Evolutionary conservation across 2,797 vertebrate species (phyloP).

Genomic region (Meda fulgida): DNA sequence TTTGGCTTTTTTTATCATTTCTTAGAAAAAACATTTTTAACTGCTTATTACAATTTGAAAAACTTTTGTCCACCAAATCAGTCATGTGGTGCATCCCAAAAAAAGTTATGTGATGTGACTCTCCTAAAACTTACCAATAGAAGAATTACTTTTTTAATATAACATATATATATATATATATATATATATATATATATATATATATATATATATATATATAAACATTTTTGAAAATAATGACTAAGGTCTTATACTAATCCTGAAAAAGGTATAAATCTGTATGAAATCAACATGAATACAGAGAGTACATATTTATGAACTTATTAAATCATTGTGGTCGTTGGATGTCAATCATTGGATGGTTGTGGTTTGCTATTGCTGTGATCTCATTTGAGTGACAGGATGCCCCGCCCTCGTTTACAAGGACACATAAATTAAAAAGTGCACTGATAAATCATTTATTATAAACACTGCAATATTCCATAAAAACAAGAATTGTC

Average conservation of each 20-base stretch:
- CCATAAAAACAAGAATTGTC: neutral
- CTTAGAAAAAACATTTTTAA: neutral
- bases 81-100: neutral
- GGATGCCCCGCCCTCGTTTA: neutral
- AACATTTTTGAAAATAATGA: neutral
- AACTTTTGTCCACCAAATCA: neutral
- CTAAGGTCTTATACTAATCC: neutral
- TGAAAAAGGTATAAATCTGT: neutral
- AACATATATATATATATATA: no score
- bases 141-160: no score
- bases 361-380: neutral
- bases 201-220: no score
- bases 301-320: neutral
- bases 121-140: no score
- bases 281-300: neutral
- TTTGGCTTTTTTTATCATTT: neutral
- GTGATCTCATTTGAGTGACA: neutral
- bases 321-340: no score
- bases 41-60: neutral
- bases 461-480: neutral
- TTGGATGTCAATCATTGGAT: neutral
- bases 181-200: no score
- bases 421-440: neutral
- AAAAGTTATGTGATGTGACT: no score
- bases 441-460: neutral